Conservation (phyloP, 2,888 invertebrate species). For the Polietes domitor region DNA sequence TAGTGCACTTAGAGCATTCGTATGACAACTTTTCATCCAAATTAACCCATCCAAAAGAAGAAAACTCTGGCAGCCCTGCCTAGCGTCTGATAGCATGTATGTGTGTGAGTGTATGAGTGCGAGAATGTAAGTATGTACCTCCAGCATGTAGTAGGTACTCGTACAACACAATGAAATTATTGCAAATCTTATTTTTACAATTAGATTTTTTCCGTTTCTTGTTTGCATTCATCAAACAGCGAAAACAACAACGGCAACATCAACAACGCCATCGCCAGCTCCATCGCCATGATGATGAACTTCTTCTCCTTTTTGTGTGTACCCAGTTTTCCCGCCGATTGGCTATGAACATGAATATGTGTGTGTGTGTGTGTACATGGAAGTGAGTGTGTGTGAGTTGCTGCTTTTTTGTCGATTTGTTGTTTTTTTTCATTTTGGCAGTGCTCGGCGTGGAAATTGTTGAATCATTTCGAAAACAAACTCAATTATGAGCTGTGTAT, state of each 20-base stretch:
- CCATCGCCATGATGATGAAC: not conserved
- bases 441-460: conserved; percentile 54
- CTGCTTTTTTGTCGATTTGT: conserved; percentile 33
- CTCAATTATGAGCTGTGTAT: conserved; percentile 48
- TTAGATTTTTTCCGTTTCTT: conserved; percentile 65
- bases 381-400: conserved; percentile 19
- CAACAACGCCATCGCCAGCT: no score
- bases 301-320: not conserved
- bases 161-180: conserved; percentile 58
- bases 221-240: conserved; percentile 42
- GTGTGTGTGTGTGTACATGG: not conserved
- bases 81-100: not conserved
- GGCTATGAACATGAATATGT: not conserved
- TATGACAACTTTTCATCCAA: no score
- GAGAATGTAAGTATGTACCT: conserved; percentile 26
- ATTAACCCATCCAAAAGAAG: no score
- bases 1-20: no score
- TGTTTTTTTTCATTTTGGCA: conserved; percentile 33
- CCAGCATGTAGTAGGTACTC: conserved; percentile 9
- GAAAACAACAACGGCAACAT: conserved; percentile 8
- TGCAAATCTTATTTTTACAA: conserved; percentile 53
- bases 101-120: conserved; percentile 38
- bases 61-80: not conserved
- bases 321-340: conserved; percentile 22
- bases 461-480: conserved; percentile 54